phyloP scores from a whole-genome alignment of 2,113 vertebrate species.

The Sinocyclocheilus rhinocerous region DNA sequence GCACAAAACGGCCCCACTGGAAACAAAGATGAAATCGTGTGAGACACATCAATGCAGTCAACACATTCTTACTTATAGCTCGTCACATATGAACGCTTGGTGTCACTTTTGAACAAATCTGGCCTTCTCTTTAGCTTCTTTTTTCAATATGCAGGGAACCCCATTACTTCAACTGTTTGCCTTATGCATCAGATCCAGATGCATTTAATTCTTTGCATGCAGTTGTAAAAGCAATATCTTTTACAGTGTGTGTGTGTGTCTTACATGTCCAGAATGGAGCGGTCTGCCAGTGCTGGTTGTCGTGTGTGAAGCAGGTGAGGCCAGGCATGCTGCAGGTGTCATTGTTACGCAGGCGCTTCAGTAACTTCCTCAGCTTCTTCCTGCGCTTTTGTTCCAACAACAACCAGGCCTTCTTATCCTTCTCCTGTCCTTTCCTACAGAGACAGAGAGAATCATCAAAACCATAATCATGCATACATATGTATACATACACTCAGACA shows the following conservation, averaged over 20 bases:
- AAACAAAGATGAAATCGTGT: slow-evolving; percentile 11
- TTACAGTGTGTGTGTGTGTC: slow-evolving; percentile 38
- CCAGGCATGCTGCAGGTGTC: slow-evolving; percentile 92
- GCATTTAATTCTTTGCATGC: not conserved
- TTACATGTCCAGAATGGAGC: slow-evolving; percentile 90
- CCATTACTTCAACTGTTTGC: not conserved
- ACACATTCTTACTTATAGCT: too few relatives aligned
- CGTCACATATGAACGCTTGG: not conserved
- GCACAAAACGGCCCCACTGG: slow-evolving; percentile 95
- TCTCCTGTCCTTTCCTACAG: slow-evolving; percentile 81
- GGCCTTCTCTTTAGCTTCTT: not conserved
- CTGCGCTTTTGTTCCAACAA: slow-evolving; percentile 89
- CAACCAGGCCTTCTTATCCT: slow-evolving; percentile 87
- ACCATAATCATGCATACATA: not conserved
- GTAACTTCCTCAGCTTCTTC: slow-evolving; percentile 93
- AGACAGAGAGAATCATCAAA: not conserved
- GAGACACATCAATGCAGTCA: not conserved
- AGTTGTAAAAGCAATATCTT: not conserved
- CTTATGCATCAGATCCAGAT: not conserved
- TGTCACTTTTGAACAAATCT: too few relatives aligned
- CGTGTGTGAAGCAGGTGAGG: slow-evolving; percentile 95
- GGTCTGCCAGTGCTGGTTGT: slow-evolving; percentile 98
- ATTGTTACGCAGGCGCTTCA: slow-evolving; percentile 87
- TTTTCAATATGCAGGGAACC: not conserved
- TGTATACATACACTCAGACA: not conserved